phyloP scores from a whole-genome alignment of 2,113 vertebrate genomes.

The Pluvialis apricaria region DNA sequence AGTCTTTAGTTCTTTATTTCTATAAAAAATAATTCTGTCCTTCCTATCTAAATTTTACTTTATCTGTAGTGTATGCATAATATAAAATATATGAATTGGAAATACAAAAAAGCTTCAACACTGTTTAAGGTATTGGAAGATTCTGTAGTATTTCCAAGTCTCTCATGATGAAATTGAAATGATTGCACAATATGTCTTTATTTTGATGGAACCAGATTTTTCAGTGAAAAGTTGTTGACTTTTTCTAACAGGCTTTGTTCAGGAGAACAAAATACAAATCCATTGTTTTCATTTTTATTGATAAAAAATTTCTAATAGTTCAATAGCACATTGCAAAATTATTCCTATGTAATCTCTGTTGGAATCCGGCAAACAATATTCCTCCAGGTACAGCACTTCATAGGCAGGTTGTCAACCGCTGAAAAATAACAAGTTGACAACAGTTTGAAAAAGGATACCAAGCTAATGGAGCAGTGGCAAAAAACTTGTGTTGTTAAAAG shows the following conservation, averaged over 20 bases:
- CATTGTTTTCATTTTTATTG: neutral
- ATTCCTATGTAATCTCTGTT: neutral
- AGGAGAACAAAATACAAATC: neutral
- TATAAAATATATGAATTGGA: neutral
- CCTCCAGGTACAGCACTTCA: neutral
- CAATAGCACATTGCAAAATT: neutral
- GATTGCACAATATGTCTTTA: neutral
- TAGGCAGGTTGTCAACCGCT: slow-evolving; percentile 3
- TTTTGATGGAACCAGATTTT: neutral
- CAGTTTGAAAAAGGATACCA: slow-evolving; percentile 41
- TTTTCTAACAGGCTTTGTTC: neutral
- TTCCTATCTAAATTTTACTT: neutral
- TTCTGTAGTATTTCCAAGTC: neutral
- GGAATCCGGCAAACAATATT: neutral
- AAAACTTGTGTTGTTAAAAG: slow-evolving; percentile 50
- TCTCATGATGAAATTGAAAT: neutral
- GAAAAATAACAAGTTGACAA: slow-evolving; percentile 51
- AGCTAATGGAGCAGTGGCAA: slow-evolving; percentile 52
- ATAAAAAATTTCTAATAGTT: neutral
- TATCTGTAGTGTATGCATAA: neutral
- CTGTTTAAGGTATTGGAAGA: neutral
- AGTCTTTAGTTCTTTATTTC: neutral
- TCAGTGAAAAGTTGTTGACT: neutral
- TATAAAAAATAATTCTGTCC: neutral
- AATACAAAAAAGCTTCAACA: neutral